These are phyloP conservation scores for Oxygymnocypris stewartii DNA, from an alignment of 2,113 vertebrate genomes.

Conservation along the genomic window DNA sequence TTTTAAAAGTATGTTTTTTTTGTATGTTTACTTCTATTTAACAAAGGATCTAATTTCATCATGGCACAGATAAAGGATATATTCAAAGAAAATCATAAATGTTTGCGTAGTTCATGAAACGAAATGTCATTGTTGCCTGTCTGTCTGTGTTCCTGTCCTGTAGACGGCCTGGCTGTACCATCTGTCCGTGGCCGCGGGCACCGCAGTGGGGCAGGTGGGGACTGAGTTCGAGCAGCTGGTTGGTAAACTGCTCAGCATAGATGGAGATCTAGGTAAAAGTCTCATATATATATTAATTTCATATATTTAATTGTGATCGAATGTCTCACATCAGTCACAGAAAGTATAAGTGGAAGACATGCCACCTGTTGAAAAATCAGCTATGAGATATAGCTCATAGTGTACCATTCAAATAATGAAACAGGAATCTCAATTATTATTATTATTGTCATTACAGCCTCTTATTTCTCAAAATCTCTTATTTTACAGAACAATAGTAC, in stretches of 20 bases:
- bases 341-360: background rate
- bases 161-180: conserved; percentile 95
- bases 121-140: background rate
- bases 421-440: too few species aligned
- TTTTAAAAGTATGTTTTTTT: background rate
- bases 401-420: too few species aligned
- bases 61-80: background rate
- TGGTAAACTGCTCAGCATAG: conserved; percentile 86
- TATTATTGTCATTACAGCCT: too few species aligned
- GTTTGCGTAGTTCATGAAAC: background rate
- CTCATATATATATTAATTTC: background rate
- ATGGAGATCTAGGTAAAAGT: conserved; percentile 86
- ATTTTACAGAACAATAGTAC: too few species aligned
- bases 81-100: background rate
- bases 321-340: background rate
- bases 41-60: background rate
- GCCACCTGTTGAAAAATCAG: background rate
- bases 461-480: too few species aligned
- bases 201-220: conserved; percentile 82
- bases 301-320: background rate
- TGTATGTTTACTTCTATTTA: background rate
- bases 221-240: conserved; percentile 95
- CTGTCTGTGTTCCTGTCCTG: conserved; percentile 42
- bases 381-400: background rate
- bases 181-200: conserved; percentile 89